phyloP scores from a whole-genome alignment of 2,888 invertebrate genomes.

The Hydrotaea diabolus region DNA sequence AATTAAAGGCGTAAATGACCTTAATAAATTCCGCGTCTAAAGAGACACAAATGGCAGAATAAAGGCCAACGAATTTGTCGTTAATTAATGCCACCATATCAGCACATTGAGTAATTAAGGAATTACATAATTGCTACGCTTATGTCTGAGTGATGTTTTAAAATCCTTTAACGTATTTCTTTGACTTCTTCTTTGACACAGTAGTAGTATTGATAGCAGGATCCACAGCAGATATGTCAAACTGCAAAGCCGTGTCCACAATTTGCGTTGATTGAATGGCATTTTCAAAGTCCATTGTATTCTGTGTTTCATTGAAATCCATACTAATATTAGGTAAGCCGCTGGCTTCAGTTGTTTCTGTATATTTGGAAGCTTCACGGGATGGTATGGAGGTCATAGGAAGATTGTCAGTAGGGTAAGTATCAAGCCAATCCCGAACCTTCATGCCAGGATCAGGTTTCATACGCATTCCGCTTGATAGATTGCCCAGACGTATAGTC shows the following conservation, averaged over 20 bases:
- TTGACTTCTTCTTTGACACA: slow-evolving; percentile 65
- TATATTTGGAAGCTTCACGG: slow-evolving; percentile 2
- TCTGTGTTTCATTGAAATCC: slow-evolving; percentile 43
- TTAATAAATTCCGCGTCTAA: no score
- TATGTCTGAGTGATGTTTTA: slow-evolving; percentile 41
- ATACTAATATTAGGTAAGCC: neutral
- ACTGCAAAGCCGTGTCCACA: slow-evolving; percentile 21
- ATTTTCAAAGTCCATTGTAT: slow-evolving; percentile 49
- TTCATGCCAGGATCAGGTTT: slow-evolving; percentile 54
- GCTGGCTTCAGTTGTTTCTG: neutral
- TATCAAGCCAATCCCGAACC: slow-evolving; percentile 62
- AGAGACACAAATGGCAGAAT: no score
- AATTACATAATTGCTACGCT: no score
- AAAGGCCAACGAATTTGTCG: no score
- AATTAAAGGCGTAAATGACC: no score
- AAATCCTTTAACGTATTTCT: slow-evolving; percentile 71
- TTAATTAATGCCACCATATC: no score
- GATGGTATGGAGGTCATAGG: slow-evolving; percentile 56
- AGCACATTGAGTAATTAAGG: no score
- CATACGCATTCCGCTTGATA: neutral
- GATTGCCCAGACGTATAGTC: slow-evolving; percentile 50
- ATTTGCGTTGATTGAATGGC: slow-evolving; percentile 64
- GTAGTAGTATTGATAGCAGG: neutral
- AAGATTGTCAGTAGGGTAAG: slow-evolving; percentile 31
- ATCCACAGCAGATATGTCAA: slow-evolving; percentile 35